Base-by-base conservation (phyloP, 2,888 invertebrate species). In the Pachycephus smyrnensis region DNA sequence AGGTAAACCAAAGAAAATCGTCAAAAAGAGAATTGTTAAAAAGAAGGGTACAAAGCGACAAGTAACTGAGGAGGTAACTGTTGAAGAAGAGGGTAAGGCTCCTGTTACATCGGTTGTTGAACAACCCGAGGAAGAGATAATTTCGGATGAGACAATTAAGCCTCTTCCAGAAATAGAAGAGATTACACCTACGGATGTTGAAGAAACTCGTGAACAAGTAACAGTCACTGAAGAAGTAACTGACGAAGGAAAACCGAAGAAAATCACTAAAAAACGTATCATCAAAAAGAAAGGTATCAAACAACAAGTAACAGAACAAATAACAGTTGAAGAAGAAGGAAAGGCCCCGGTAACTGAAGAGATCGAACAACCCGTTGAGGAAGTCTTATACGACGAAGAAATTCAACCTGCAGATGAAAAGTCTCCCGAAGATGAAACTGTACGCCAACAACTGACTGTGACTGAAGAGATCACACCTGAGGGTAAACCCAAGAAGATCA, bases 141-240 rank as follows among this genome's bases (percentile, higher is more conserved):
- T 85, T 1, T 82, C 33, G 36, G 88, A 88, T 77, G 87, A 88
- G 77, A 77, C 86, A 6, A 81, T 79, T 33, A 82, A 82, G 73
- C 79, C 79, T 4, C 84, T 79, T 69, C 76, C 82, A 82, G 77
- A 79, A 75, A 74, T 85, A 86, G 76, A 82, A n/a, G n/a, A n/a
- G 81, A 83, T 80, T 85, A 85, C n/a, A 37, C 79, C 80, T 2
- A 75, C 69, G 32, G 75, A 55, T 11, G 68, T 76, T 12, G 73
- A 75, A 73, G 90, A 92, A 85, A 88, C 90, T 33, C 92, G 92
- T 1, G 92, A 92, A 84, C 91, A 92, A 55, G 88, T 91, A 77
- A 92, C 89, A 3, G 86, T 90, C 1, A 84, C 74, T 80, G 90
- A 31, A 82, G 82, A n/a, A n/a, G n/a, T n/a, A n/a, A n/a, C n/a